A percentile compares a stretch with the other conserved stretches of the same genome.
phyloP scores from a whole-genome alignment of 2,113 vertebrate species.

The Psilopogon haemacephalus region DNA sequence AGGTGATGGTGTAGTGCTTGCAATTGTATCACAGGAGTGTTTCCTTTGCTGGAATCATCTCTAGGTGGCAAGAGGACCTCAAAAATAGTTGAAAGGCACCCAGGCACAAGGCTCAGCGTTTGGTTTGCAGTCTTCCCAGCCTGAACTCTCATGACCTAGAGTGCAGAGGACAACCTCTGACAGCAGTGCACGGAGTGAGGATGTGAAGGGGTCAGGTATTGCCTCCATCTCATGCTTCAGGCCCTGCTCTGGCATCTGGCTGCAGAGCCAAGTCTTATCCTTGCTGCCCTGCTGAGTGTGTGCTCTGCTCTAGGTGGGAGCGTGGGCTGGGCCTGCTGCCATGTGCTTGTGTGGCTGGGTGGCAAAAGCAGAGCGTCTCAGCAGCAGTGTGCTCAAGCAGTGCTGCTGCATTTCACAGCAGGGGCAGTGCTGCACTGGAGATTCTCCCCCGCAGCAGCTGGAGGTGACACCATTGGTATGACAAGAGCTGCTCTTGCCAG shows the following conservation, averaged over 20 bases:
- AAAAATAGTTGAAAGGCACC: not conserved
- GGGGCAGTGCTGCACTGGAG: conserved; percentile 62
- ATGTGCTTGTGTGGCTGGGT: conserved; percentile 30
- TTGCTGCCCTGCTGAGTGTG: not conserved
- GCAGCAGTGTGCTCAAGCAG: conserved; percentile 59
- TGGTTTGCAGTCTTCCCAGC: not conserved
- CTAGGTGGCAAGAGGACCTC: conserved; percentile 42
- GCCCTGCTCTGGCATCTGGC: not conserved
- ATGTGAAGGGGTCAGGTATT: not conserved
- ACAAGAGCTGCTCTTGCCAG: conserved; percentile 57
- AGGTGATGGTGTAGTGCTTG: not conserved
- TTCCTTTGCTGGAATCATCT: conserved; percentile 38
- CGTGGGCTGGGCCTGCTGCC: not conserved
- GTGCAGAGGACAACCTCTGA: not conserved
- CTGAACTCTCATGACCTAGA: not conserved
- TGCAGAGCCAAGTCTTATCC: not conserved
- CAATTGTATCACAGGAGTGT: not conserved
- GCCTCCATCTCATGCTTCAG: not conserved
- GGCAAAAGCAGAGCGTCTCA: conserved; percentile 27
- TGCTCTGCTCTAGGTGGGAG: not conserved
- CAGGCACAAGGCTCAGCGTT: not conserved
- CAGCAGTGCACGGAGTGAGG: not conserved
- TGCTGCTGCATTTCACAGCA: conserved; percentile 60
- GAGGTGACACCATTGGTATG: conserved; percentile 64
- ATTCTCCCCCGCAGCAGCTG: conserved; percentile 53